Percentiles rank a stretch among this genome's conserved stretches.
Evolutionary conservation across 1,140 invertebrate species (phyloP).

Genomic region (Acyrthosiphon pisum): DNA sequence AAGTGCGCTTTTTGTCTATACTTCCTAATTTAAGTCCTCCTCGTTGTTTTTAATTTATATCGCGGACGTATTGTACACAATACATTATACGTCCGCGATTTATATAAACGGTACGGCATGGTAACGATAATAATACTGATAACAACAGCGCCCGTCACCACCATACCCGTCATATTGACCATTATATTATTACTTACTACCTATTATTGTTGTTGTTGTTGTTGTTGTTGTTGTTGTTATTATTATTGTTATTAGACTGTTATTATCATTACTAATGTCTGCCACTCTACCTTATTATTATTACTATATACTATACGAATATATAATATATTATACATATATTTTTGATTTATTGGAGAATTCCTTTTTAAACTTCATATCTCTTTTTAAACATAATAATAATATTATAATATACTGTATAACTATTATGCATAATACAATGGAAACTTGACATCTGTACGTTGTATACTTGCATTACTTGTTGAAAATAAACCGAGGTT

Average conservation of each 20-base stretch:
- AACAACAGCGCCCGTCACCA: not conserved
- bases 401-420: not conserved
- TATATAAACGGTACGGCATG: not conserved
- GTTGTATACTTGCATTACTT: not conserved
- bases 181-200: not conserved
- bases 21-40: conserved; percentile 41
- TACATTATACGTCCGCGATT: no score
- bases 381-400: conserved; percentile 15
- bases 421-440: conserved; percentile 16
- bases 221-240: not conserved
- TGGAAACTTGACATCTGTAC: not conserved
- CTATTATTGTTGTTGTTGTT: not conserved
- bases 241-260: not conserved
- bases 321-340: conserved; percentile 6
- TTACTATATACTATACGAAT: not conserved
- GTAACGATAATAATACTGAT: not conserved
- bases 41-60: conserved; percentile 9
- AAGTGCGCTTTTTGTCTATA: conserved; percentile 52
- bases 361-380: conserved; percentile 16
- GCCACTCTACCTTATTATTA: not conserved
- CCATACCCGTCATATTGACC: not conserved
- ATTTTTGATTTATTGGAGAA: conserved; percentile 22
- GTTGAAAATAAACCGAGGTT: conserved; percentile 38
- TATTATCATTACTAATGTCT: not conserved
- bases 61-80: no score